Percentiles rank a stretch among this genome's conserved stretches.
phyloP scores from a whole-genome alignment of 1,140 invertebrate species.

The Drepana arcuata region DNA sequence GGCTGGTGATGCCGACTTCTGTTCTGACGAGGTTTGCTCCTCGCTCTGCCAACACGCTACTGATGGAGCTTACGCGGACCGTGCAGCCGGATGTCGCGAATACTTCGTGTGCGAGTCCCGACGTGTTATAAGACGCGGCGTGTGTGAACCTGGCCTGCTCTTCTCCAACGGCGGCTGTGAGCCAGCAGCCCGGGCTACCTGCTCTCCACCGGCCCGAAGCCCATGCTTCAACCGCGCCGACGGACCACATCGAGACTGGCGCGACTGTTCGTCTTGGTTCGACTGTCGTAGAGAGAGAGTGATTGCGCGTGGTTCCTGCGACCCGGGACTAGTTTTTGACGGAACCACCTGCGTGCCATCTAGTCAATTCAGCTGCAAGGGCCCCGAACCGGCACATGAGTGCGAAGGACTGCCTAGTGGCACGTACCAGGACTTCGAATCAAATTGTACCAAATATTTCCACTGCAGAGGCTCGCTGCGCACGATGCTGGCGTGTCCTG shows the following conservation, averaged over 20 bases:
- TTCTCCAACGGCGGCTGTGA: constrained; percentile 63
- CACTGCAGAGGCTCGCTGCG: constrained; percentile 60
- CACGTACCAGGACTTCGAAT: constrained; percentile 62
- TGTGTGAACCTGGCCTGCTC: constrained; percentile 63
- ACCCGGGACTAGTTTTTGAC: constrained; percentile 45
- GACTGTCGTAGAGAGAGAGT: constrained; percentile 52
- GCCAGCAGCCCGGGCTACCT: constrained; percentile 37
- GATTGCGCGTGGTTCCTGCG: constrained; percentile 40
- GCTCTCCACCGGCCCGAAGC: constrained; percentile 52
- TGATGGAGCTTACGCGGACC: constrained; percentile 75
- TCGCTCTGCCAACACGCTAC: constrained; percentile 57
- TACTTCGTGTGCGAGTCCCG: constrained; percentile 73
- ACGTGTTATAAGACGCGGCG: constrained; percentile 54
- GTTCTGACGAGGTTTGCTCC: constrained; percentile 52
- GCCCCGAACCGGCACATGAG: constrained; percentile 45
- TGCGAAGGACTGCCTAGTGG: constrained; percentile 64
- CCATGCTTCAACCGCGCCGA: constrained; percentile 55
- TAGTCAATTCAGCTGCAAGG: constrained; percentile 46
- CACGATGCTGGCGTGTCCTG: constrained; percentile 54
- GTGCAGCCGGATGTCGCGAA: constrained; percentile 71
- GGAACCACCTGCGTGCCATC: constrained; percentile 41
- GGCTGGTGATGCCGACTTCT: constrained; percentile 54
- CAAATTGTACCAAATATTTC: constrained; percentile 68
- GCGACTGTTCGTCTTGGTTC: constrained; percentile 54
- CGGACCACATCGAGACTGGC: constrained; percentile 55